Base-by-base conservation (phyloP, 2,888 invertebrate genomes). In the Hemaris fuciformis region DNA sequence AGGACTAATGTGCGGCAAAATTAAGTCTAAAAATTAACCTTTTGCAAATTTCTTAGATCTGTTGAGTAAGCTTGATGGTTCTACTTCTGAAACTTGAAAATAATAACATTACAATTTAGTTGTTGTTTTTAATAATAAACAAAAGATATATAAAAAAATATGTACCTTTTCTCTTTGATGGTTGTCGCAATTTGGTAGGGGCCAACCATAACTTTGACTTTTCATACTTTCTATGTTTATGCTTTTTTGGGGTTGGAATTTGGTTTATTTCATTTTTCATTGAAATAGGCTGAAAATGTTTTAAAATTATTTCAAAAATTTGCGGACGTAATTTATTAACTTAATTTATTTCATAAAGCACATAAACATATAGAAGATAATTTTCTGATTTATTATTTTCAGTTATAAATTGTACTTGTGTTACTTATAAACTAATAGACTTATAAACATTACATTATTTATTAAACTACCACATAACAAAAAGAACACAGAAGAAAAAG, bases 181-280 rank as follows among this genome's bases (percentile, higher is more conserved):
- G 18, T 57, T 74, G 73, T 42, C 70, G 71, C 60, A 66, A 69
- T 67, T 77, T 84, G 38, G 68, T 77, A 10, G 75, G 76, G 34
- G 78, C 45, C 59, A 67, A 23, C 22, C 73, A 66, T 56, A 64
- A 61, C 70, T 79, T 82, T 7, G 74, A 73, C 74, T 80, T 84
- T 63, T 70, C 66, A 42, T 59, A 57, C 58, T 59, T 66, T 58
- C 73, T 76, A 57, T 73, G 75, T 57, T 41, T 62, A 31, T 48
- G 68, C 65, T 77, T 81, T 66, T 71, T 82, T 31, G 31, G 27
- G 10, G 62, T 59, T 20, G 83, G 82, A 18, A 83, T 75, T 80
- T 89, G 88, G 45, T 70, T 76, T n/a, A 63, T 62, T 68, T 75
- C 72, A 69, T 74, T 75, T 73, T 70, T 84, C 82, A 76, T 84